A percentile compares a stretch with the other conserved stretches of the same genome.
These are phyloP conservation scores for Trissoscelio sp. DNA, from an alignment of 2,888 invertebrate species.

Conservation along the genomic window DNA sequence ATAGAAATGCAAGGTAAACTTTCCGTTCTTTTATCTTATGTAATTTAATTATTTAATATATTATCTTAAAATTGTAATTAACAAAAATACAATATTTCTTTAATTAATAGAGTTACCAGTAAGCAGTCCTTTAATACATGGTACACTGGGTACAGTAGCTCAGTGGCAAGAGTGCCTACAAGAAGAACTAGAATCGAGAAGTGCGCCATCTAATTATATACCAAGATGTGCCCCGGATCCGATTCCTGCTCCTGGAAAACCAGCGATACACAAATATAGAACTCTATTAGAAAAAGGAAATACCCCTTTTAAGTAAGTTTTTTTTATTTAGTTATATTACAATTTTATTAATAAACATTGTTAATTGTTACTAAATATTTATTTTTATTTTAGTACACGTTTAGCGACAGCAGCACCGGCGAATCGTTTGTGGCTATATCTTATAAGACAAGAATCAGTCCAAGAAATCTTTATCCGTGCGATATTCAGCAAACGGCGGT, in stretches of 20 bases:
- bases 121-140: conserved; percentile 96
- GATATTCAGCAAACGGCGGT: conserved; percentile 93
- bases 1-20: conserved; percentile 93
- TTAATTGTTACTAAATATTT: neutral
- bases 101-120: conserved; percentile 92
- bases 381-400: conserved; percentile 84
- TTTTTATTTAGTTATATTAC: neutral
- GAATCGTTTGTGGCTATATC: conserved; percentile 95
- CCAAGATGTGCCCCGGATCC: conserved; percentile 95
- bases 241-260: conserved; percentile 85
- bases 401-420: conserved; percentile 90
- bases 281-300: conserved; percentile 96
- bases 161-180: conserved; percentile 94
- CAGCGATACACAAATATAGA: conserved; percentile 96
- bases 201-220: conserved; percentile 94
- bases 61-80: too few relatives aligned
- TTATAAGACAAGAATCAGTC: conserved; percentile 95
- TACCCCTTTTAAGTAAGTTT: conserved; percentile 93
- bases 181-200: conserved; percentile 90
- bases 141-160: conserved; percentile 92
- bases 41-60: too few relatives aligned
- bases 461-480: conserved; percentile 98
- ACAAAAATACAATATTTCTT: neutral
- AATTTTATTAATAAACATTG: too few relatives aligned
- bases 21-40: too few relatives aligned